Evolutionary conservation across 2,888 invertebrate species (phyloP).

Genomic region (Acronicta leporina): DNA sequence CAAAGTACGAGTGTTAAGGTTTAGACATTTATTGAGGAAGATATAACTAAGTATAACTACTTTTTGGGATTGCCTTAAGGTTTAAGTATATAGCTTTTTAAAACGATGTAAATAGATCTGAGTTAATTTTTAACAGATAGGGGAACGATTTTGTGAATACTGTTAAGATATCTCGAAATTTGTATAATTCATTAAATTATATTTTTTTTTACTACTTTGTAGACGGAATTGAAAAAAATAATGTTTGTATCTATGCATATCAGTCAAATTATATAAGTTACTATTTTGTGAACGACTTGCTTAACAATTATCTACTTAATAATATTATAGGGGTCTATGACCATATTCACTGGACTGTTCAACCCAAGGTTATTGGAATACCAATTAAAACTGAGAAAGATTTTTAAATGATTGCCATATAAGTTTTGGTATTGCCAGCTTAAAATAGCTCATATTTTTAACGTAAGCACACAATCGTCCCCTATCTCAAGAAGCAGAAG

Average conservation of each 20-base stretch:
- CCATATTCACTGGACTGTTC: too few relatives aligned
- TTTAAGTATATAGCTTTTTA: too few relatives aligned
- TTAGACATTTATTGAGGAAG: too few relatives aligned
- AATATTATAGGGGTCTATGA: neutral
- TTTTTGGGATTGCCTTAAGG: too few relatives aligned
- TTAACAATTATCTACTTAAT: constrained; percentile 11
- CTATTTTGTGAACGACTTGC: constrained; percentile 45
- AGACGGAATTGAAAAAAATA: constrained; percentile 42
- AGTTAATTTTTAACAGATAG: constrained; percentile 24
- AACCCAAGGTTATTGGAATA: neutral
- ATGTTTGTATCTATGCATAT: constrained; percentile 29
- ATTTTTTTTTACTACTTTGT: constrained; percentile 17
- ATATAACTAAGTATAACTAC: too few relatives aligned
- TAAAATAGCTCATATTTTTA: constrained; percentile 14
- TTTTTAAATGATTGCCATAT: neutral
- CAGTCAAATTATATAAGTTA: constrained; percentile 38
- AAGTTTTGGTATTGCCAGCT: constrained; percentile 17
- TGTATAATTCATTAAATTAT: constrained; percentile 14
- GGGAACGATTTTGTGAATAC: constrained; percentile 56
- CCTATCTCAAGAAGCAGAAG: constrained; percentile 47
- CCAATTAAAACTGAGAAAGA: too few relatives aligned
- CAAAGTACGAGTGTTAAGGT: too few relatives aligned
- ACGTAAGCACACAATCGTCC: constrained; percentile 52
- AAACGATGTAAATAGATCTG: constrained; percentile 30
- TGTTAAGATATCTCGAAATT: constrained; percentile 2